phyloP scores from a whole-genome alignment of 2,888 invertebrate genomes.

The Cephus rjabovi region DNA sequence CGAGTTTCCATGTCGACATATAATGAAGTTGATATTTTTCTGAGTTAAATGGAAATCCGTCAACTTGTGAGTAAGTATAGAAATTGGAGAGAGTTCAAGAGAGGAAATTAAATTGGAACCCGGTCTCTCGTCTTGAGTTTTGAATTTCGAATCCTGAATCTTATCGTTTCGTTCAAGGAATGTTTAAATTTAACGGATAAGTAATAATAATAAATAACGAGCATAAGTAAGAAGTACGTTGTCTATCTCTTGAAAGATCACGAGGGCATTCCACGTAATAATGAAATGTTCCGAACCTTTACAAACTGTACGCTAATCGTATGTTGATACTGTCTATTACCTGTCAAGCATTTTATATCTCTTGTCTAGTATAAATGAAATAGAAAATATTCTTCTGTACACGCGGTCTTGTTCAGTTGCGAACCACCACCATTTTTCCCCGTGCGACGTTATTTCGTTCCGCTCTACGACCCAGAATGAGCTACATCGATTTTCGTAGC shows the following conservation, averaged over 20 bases:
- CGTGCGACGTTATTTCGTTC: neutral
- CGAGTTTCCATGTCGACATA: neutral
- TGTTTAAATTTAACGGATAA: neutral
- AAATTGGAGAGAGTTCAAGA: constrained; percentile 11
- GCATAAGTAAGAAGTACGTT: neutral
- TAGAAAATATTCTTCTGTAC: constrained; percentile 60
- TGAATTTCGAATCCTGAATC: neutral
- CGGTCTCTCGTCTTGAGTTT: constrained; percentile 24
- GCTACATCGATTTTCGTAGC: neutral
- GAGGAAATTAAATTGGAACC: constrained; percentile 14
- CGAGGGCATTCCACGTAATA: neutral
- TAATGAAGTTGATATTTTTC: neutral
- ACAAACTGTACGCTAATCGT: constrained; percentile 45
- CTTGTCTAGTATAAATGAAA: constrained; percentile 55
- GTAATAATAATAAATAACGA: neutral
- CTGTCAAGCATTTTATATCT: constrained; percentile 59
- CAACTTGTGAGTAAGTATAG: neutral
- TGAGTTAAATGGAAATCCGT: neutral
- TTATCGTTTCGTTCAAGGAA: neutral
- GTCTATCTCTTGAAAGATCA: neutral
- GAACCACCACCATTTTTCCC: neutral
- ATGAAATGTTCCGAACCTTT: constrained; percentile 27
- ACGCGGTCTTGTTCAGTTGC: neutral
- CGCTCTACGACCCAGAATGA: neutral
- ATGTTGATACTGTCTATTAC: constrained; percentile 54